phyloP scores from a whole-genome alignment of 2,113 vertebrate species.

The Pseudolaguvia tuberculata region DNA sequence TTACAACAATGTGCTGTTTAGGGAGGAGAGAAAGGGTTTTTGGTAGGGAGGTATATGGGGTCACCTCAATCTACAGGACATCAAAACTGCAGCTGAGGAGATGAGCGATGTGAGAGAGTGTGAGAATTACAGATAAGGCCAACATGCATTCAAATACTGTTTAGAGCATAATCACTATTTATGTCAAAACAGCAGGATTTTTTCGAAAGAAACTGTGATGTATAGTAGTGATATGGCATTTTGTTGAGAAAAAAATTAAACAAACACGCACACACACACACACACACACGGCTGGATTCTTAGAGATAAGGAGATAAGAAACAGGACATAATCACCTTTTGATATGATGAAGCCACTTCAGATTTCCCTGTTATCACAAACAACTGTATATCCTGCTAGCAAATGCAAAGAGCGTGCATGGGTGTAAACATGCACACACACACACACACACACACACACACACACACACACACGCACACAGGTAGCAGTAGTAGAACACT shows the following conservation, averaged over 20 bases:
- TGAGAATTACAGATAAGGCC: conserved; percentile 15
- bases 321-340: conserved; percentile 65
- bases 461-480: conserved; percentile 34
- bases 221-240: not conserved
- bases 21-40: conserved; percentile 19
- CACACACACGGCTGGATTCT: conserved; percentile 57
- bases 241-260: not conserved
- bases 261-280: conserved; percentile 22
- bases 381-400: conserved; percentile 53
- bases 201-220: not conserved
- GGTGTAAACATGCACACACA: conserved; percentile 16
- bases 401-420: conserved; percentile 14
- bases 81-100: conserved; percentile 42
- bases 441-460: conserved; percentile 28
- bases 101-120: not conserved
- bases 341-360: conserved; percentile 67
- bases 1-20: conserved; percentile 12
- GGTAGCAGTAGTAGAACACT: conserved; percentile 45
- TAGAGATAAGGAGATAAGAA: conserved; percentile 68
- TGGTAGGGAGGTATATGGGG: conserved; percentile 31
- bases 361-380: conserved; percentile 57
- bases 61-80: conserved; percentile 39
- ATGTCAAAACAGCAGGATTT: not conserved
- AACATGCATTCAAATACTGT: conserved; percentile 33
- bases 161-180: not conserved